A percentile compares a stretch with the other conserved stretches of the same genome.
Conservation (phyloP, 2,888 invertebrate species). For the Stenurella melanura region DNA sequence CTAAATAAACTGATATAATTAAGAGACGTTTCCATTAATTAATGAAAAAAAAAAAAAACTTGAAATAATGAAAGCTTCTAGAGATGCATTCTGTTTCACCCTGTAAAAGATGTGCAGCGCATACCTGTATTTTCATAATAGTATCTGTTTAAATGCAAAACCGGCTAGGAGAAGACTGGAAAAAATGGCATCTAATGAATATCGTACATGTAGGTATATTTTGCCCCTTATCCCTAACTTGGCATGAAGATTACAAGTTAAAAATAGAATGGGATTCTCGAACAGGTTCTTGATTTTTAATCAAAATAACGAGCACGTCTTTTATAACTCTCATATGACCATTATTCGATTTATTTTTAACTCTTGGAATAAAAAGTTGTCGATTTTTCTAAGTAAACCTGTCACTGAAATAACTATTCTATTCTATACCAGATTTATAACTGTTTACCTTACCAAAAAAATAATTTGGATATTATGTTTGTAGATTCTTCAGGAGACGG, state of each 20-base stretch:
- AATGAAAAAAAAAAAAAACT: background rate
- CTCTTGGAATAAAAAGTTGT: background rate
- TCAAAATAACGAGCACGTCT: conserved; percentile 25
- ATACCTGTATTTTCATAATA: conserved; percentile 1
- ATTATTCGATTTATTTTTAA: conserved; percentile 20
- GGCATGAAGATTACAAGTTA: conserved; percentile 21
- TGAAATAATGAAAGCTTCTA: background rate
- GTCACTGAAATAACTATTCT: background rate
- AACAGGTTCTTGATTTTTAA: conserved; percentile 30
- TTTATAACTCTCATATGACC: conserved; percentile 3
- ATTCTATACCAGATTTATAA: background rate
- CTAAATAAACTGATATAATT: too few species aligned
- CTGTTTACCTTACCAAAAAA: conserved; percentile 78
- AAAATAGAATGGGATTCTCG: conserved; percentile 32
- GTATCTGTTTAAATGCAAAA: conserved; percentile 25
- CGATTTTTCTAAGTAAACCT: background rate
- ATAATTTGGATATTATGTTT: conserved; percentile 77
- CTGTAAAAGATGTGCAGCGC: conserved; percentile 2
- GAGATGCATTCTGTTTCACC: conserved; percentile 1
- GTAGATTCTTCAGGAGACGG: conserved; percentile 78
- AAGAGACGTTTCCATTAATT: too few species aligned
- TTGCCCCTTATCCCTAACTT: conserved; percentile 33
- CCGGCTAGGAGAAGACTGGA: conserved; percentile 15
- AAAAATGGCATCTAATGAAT: conserved; percentile 34
- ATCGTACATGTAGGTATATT: conserved; percentile 22